Base-by-base conservation (phyloP, 2,113 vertebrate genomes). In the Numida meleagris region DNA sequence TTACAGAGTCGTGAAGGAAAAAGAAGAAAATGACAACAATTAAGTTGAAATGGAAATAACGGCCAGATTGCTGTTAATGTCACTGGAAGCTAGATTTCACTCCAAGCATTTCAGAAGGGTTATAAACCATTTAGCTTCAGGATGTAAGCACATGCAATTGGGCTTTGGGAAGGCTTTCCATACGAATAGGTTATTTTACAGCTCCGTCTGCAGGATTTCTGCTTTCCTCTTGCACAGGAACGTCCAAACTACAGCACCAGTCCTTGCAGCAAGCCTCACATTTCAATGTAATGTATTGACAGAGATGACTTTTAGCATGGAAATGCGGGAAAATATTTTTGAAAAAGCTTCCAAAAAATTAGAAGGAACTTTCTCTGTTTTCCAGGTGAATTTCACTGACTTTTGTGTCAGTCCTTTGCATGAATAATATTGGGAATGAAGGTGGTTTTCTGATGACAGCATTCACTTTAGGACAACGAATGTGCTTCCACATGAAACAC, bases 401-500 rank as follows among this genome's bases (percentile, higher is more conserved):
- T 81, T 61, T 87, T 12, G n/a, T 50, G 18, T 87, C 45, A 66
- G 34, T 89, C 15, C 38, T 90, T 78, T 5, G 0, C 34, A 80
- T 48, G 45, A 82, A 79, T 84, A 91, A 67, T 89, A 91, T 84
- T 84, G 77, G 86, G 80, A 81, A 97, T 82, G 24, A 1, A 88
- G 50, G 63, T 45, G 51, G 0, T 4, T 84, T 94, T 90, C 89
- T 70, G 53, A 85, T 77, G 73, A 77, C 77, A 86, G 23, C 45
- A 14, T 92, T 96, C 96, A 83, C 88, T 95, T 94, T 74, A 94
- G 87, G 88, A 85, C 84, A 93, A 75, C 62, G 93, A 92, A 96
- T 96, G 46, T 96, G 95, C 93, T 97, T 91, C 84, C 93, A 94
- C 95, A 91, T 85, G 93, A 96, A 97, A 83, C 63, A 79, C 55